Percentiles rank a stretch among this genome's conserved stretches.
phyloP scores from a whole-genome alignment of 2,113 vertebrate genomes.

The Perognathus longimembris region DNA sequence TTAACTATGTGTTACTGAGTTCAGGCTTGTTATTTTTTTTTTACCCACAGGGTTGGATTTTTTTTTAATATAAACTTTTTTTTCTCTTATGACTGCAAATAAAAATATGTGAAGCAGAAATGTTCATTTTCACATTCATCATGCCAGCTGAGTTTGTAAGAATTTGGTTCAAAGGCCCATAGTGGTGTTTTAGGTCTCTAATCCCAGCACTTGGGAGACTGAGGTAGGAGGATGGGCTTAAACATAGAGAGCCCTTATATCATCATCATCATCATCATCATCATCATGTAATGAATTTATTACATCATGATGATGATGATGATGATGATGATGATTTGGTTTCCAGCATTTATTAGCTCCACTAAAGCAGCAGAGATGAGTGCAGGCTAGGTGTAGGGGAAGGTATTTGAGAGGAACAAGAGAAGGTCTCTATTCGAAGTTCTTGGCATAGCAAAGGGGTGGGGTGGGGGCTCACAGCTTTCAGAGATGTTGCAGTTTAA shows the following conservation, averaged over 20 bases:
- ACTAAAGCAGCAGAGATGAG: background rate
- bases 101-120: background rate
- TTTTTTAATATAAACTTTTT: background rate
- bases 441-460: background rate
- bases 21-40: background rate
- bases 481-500: slow-evolving; percentile 51
- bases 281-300: too few relatives aligned
- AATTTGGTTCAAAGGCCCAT: background rate
- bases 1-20: background rate
- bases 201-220: too few relatives aligned
- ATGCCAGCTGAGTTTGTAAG: background rate
- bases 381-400: background rate
- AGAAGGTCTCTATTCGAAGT: background rate
- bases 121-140: background rate
- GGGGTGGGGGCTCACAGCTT: background rate
- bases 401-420: background rate
- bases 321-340: background rate
- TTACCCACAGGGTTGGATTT: slow-evolving; percentile 20
- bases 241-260: too few relatives aligned
- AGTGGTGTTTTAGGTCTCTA: too few relatives aligned
- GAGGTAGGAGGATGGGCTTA: too few relatives aligned
- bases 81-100: slow-evolving; percentile 14
- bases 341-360: too few relatives aligned
- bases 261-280: too few relatives aligned
- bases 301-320: too few relatives aligned